phyloP scores from a whole-genome alignment of 2,888 invertebrate genomes.

The Neria commutata region DNA sequence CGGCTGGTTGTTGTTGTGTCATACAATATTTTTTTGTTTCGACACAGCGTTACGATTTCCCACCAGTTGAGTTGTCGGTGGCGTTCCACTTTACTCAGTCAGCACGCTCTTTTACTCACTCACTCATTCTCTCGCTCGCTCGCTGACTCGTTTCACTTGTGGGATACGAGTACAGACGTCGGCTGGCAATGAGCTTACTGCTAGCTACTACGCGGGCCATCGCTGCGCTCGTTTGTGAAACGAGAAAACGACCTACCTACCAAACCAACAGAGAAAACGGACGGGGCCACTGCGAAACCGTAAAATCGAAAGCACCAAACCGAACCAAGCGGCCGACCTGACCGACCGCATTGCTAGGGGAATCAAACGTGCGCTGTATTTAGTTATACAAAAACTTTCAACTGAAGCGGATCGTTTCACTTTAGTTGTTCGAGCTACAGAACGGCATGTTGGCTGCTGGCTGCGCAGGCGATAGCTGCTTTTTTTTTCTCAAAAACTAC shows the following conservation, averaged over 20 bases:
- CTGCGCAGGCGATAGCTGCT: background rate
- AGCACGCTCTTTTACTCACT: too few relatives aligned
- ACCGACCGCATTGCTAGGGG: constrained; percentile 26
- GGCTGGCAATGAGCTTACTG: too few relatives aligned
- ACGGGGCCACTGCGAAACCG: background rate
- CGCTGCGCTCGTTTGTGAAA: constrained; percentile 30
- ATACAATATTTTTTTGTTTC: constrained; percentile 30
- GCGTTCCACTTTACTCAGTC: constrained; percentile 6
- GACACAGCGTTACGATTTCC: too few relatives aligned
- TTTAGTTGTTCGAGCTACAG: constrained; percentile 12
- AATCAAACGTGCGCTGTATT: constrained; percentile 28
- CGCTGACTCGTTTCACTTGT: too few relatives aligned
- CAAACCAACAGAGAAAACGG: background rate
- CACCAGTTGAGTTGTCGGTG: constrained; percentile 12
- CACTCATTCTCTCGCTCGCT: too few relatives aligned
- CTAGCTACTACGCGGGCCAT: constrained; percentile 7
- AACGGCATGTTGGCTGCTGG: constrained; percentile 21
- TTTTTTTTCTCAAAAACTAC: background rate
- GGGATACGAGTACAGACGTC: too few relatives aligned
- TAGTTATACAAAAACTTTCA: constrained; percentile 55
- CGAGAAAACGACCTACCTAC: background rate
- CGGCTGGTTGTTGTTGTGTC: constrained; percentile 26
- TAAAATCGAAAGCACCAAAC: background rate
- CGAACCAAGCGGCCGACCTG: constrained; percentile 11
- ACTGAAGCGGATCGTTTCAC: constrained; percentile 48